Evolutionary conservation across 2,113 vertebrate species (phyloP).

Genomic region (Montifringilla adamsi): DNA sequence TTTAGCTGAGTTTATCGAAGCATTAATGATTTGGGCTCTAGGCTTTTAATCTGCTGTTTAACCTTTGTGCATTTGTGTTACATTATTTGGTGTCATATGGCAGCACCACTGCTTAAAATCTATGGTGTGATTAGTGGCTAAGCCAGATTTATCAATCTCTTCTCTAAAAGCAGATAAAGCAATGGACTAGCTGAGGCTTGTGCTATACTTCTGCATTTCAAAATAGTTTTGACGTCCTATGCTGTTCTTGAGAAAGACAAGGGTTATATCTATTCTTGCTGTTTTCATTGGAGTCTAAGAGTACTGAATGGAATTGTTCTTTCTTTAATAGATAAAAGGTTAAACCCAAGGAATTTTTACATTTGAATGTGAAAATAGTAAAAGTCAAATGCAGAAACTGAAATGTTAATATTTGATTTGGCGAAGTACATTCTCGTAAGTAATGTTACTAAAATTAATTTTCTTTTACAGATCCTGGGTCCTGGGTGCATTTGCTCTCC

Average conservation of each 20-base stretch:
- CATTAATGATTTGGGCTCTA: constrained; percentile 66
- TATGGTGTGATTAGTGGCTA: constrained; percentile 59
- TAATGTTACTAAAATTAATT: constrained; percentile 63
- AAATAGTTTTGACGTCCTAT: constrained; percentile 65
- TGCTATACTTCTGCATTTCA: constrained; percentile 65
- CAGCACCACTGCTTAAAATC: constrained; percentile 65
- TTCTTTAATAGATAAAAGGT: constrained; percentile 73
- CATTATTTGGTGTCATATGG: constrained; percentile 66
- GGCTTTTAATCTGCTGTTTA: constrained; percentile 77
- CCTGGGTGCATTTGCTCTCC: constrained; percentile 93
- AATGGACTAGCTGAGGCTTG: constrained; percentile 60
- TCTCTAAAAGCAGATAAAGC: constrained; percentile 64
- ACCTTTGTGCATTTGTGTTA: constrained; percentile 71
- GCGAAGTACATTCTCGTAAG: neutral
- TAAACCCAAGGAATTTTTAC: constrained; percentile 75
- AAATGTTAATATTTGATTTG: constrained; percentile 68
- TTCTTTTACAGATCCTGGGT: constrained; percentile 92
- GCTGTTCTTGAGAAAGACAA: constrained; percentile 70
- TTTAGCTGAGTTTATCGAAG: constrained; percentile 70
- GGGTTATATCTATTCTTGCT: constrained; percentile 71
- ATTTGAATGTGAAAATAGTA: constrained; percentile 75
- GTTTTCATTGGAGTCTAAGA: constrained; percentile 72
- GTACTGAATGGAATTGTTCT: constrained; percentile 73
- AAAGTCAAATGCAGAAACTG: constrained; percentile 72
- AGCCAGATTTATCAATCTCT: constrained; percentile 65